Conservation (phyloP, 2,797 vertebrate species). For the Ctenosaura bakeri region DNA sequence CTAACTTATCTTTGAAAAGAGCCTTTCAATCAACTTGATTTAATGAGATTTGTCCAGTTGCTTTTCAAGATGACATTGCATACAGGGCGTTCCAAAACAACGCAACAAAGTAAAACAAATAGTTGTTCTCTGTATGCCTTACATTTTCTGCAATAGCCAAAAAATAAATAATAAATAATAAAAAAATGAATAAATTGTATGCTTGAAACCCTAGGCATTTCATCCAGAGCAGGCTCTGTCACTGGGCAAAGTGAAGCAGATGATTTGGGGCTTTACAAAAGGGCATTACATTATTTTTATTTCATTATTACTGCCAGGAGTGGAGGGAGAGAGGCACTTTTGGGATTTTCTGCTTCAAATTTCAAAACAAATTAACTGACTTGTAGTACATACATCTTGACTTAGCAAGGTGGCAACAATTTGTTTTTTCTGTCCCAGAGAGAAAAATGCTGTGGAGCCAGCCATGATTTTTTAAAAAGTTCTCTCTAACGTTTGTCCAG, state of each 20-base stretch:
- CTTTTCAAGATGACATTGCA: not conserved
- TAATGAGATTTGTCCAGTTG: not conserved
- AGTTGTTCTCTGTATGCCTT: not conserved
- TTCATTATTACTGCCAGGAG: not conserved
- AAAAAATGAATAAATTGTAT: not conserved
- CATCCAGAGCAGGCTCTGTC: not conserved
- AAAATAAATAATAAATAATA: no score
- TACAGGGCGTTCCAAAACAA: not conserved
- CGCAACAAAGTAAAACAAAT: not conserved
- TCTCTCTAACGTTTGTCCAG: no score
- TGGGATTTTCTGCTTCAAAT: no score
- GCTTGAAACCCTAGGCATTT: not conserved
- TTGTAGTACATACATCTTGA: no score
- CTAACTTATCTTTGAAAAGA: not conserved
- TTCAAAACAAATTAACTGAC: no score
- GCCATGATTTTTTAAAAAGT: no score
- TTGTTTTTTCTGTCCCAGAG: no score
- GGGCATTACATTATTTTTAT: not conserved
- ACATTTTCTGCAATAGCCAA: not conserved
- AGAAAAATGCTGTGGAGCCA: no score
- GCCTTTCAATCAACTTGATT: not conserved
- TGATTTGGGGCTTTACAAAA: not conserved
- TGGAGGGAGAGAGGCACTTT: no score
- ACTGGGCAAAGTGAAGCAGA: not conserved
- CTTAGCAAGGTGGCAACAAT: no score